Percentiles rank a stretch among this genome's conserved stretches.
phyloP scores from a whole-genome alignment of 2,888 invertebrate genomes.

The Amphipyra tragopoginis region DNA sequence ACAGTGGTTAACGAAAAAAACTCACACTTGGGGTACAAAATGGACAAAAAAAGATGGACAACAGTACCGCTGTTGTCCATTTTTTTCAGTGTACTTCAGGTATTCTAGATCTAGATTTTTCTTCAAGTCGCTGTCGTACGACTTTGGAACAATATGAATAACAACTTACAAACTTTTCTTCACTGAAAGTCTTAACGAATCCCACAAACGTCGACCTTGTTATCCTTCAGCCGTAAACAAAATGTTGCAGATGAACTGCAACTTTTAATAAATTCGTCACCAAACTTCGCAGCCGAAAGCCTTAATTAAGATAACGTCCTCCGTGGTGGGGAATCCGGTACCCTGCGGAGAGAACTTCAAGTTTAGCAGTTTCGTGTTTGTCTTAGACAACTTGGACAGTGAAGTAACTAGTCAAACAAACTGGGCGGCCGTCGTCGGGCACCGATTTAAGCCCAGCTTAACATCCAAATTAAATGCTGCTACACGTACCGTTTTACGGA shows the following conservation, averaged over 20 bases:
- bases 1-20: too few relatives aligned
- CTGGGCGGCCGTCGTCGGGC: conserved; percentile 59
- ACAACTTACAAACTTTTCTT: conserved; percentile 31
- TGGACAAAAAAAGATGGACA: too few relatives aligned
- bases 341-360: conserved; percentile 68
- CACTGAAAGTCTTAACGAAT: conserved; percentile 38
- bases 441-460: conserved; percentile 71
- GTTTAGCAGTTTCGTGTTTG: conserved; percentile 84
- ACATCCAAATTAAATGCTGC: conserved; percentile 79
- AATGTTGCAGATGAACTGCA: conserved; percentile 62
- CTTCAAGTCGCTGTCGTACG: conserved; percentile 23
- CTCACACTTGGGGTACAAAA: too few relatives aligned
- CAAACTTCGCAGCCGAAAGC: conserved; percentile 70
- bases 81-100: conserved; percentile 33
- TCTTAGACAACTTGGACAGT: conserved; percentile 84
- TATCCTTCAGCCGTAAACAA: conserved; percentile 46
- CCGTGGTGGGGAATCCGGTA: conserved; percentile 68
- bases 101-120: conserved; percentile 20
- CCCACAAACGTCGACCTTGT: conserved; percentile 39
- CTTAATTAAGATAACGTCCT: conserved; percentile 83
- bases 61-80: too few relatives aligned
- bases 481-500: conserved; percentile 69
- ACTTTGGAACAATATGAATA: conserved; percentile 40
- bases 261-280: conserved; percentile 79
- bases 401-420: conserved; percentile 84